phyloP scores from a whole-genome alignment of 1,140 invertebrate genomes.

The Lethrus apterus region DNA sequence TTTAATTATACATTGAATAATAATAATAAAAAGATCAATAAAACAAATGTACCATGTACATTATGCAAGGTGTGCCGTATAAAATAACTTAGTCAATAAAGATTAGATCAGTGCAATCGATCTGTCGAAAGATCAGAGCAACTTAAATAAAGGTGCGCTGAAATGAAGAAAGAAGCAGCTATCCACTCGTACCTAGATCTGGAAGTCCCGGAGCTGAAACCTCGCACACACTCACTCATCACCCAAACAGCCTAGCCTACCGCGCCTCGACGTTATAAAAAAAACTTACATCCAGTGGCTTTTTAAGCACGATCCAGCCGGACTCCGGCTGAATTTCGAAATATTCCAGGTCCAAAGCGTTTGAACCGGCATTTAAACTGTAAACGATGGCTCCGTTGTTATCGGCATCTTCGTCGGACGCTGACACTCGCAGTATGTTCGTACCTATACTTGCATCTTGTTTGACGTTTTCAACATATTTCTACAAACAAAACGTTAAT shows the following conservation, averaged over 20 bases:
- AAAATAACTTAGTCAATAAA: constrained; percentile 52
- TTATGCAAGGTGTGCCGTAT: constrained; percentile 60
- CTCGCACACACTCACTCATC: constrained; percentile 6
- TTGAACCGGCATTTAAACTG: constrained; percentile 76
- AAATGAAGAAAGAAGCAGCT: constrained; percentile 43
- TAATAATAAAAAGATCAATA: too few relatives aligned
- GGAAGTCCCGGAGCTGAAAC: constrained; percentile 20
- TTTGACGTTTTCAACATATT: constrained; percentile 95
- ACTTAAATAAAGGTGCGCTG: constrained; percentile 45
- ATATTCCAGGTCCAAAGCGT: constrained; percentile 82
- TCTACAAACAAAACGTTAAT: constrained; percentile 47
- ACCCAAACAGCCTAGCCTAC: constrained; percentile 4
- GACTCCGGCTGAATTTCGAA: constrained; percentile 94
- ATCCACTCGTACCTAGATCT: constrained; percentile 40
- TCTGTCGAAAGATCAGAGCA: constrained; percentile 37
- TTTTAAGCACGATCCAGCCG: constrained; percentile 91
- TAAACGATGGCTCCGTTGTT: constrained; percentile 94
- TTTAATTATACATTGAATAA: too few relatives aligned
- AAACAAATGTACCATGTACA: too few relatives aligned
- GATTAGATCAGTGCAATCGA: constrained; percentile 31
- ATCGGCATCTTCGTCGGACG: constrained; percentile 92
- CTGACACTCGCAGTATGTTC: constrained; percentile 87
- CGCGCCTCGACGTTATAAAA: constrained; percentile 13
- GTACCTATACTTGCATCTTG: constrained; percentile 93
- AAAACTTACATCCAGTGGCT: constrained; percentile 89